Conservation (phyloP, 2,797 vertebrate genomes). For the Brachymystax lenok region DNA sequence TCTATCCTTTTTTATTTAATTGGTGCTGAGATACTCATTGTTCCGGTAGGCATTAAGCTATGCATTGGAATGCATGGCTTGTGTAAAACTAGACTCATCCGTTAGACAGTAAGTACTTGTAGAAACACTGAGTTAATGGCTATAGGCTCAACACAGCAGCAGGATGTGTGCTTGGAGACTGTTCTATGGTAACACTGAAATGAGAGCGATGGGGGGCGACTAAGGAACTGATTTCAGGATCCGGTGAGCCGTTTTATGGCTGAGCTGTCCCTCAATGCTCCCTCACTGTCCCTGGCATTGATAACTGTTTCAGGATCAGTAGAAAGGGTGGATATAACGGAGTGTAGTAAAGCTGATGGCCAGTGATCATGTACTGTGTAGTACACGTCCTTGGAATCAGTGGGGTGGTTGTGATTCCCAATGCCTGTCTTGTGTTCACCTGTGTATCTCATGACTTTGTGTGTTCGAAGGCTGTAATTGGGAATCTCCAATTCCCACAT, state of each 20-base stretch:
- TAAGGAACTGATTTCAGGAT: constrained; percentile 18
- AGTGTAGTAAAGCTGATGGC: constrained; percentile 30
- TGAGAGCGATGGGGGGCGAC: background rate
- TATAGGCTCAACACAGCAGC: background rate
- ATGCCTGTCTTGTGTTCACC: constrained; percentile 14
- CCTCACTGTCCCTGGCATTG: no score
- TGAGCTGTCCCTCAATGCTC: constrained; percentile 29
- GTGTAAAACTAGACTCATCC: constrained; percentile 40
- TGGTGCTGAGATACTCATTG: constrained; percentile 21
- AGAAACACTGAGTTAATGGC: no score
- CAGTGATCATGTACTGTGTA: constrained; percentile 9
- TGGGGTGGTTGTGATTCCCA: background rate
- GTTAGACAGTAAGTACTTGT: constrained; percentile 35
- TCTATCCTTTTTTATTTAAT: constrained; percentile 34
- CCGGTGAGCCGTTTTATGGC: constrained; percentile 44
- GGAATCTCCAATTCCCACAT: background rate
- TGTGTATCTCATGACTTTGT: constrained; percentile 19
- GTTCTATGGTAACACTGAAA: constrained; percentile 16
- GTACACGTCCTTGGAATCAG: background rate
- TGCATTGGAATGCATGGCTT: constrained; percentile 40
- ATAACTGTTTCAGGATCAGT: constrained; percentile 20
- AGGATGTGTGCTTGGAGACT: constrained; percentile 6
- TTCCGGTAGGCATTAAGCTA: constrained; percentile 29
- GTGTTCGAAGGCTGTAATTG: background rate
- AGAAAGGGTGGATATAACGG: background rate